These are phyloP conservation scores for Drosophila mojavensis DNA, from an alignment of 1,140 invertebrate genomes.

Conservation along the genomic window DNA sequence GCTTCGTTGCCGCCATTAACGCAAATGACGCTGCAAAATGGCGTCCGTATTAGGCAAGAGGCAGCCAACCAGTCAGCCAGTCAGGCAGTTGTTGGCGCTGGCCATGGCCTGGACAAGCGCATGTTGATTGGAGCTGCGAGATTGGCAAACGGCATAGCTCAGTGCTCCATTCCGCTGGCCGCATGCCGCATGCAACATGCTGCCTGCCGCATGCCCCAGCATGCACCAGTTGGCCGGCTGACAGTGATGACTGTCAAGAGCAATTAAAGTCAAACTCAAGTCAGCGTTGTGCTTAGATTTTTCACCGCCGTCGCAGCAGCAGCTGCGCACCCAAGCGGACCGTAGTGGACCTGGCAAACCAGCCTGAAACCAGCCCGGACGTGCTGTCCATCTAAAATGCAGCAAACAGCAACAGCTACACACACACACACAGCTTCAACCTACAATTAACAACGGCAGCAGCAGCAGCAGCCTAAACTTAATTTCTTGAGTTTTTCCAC, in stretches of 20 bases:
- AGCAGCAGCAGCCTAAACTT: conserved; percentile 69
- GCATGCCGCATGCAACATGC: conserved; percentile 37
- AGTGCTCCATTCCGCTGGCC: conserved; percentile 31
- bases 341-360: conserved; percentile 14
- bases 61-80: conserved; percentile 42
- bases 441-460: conserved; percentile 67
- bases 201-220: conserved; percentile 29
- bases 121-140: conserved; percentile 78
- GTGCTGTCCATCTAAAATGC: conserved; percentile 66
- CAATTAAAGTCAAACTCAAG: conserved; percentile 84
- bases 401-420: conserved; percentile 18
- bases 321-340: conserved; percentile 56
- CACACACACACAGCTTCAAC: conserved; percentile 34
- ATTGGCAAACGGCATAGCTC: conserved; percentile 69
- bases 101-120: conserved; percentile 70
- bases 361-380: conserved; percentile 41
- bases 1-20: conserved; percentile 72
- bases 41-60: conserved; percentile 76
- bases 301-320: conserved; percentile 60
- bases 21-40: conserved; percentile 82
- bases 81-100: conserved; percentile 20
- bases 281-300: conserved; percentile 74
- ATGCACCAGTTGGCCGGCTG: conserved; percentile 37
- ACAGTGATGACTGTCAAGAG: conserved; percentile 84
- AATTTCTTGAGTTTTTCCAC: conserved; percentile 81